A percentile compares a stretch with the other conserved stretches of the same genome.
Conservation (phyloP, 2,888 invertebrate genomes). For the Schizaphis graminum region DNA sequence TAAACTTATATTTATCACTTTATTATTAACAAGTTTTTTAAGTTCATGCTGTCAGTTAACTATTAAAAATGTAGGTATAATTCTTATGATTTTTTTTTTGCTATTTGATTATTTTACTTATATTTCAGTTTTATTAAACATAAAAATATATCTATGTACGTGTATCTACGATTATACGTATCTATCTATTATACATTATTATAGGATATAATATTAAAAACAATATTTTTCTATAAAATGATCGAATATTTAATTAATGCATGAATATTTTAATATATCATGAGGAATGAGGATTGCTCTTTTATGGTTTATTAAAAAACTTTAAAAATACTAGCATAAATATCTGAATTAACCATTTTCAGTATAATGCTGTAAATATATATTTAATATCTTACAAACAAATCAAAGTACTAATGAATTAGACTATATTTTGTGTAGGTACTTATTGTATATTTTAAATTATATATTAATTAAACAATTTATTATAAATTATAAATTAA, state of each 20-base stretch:
- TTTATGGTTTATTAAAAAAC: neutral
- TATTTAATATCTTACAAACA: neutral
- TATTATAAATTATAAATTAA: neutral
- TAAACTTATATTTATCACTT: neutral
- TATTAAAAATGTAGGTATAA: neutral
- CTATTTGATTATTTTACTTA: neutral
- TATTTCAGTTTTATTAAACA: too few species aligned
- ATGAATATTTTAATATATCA: neutral
- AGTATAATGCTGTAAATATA: neutral
- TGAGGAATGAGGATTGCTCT: neutral
- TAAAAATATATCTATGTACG: neutral
- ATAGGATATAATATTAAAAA: neutral
- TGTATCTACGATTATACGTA: too few species aligned
- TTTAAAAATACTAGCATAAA: neutral
- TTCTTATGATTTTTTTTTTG: neutral
- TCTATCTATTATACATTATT: neutral
- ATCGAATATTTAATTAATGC: neutral
- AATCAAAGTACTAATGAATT: neutral
- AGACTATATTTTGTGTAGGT: neutral
- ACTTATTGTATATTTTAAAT: neutral
- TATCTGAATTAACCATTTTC: neutral
- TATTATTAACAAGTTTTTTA: neutral
- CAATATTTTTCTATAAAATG: neutral
- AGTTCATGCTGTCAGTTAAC: neutral
- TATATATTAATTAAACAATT: neutral